Evolutionary conservation across 2,888 invertebrate genomes (phyloP).

Genomic region (Drosophila pegasa): DNA sequence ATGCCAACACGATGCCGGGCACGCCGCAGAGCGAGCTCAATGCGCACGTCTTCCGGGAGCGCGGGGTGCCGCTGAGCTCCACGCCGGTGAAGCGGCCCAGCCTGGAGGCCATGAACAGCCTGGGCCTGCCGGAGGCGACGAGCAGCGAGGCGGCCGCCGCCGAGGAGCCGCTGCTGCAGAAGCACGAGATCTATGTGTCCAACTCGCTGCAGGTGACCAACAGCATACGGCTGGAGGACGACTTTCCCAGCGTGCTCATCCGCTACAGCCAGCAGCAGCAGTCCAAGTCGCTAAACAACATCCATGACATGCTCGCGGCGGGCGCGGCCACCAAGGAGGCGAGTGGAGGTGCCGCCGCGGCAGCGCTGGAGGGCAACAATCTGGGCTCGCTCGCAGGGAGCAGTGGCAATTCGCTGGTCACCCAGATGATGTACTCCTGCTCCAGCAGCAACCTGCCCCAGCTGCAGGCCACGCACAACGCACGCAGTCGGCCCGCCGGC

Average conservation of each 20-base stretch:
- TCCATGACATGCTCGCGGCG: constrained; percentile 61
- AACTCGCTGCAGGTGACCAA: constrained; percentile 83
- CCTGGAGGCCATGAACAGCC: constrained; percentile 82
- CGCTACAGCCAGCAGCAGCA: constrained; percentile 72
- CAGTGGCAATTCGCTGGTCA: constrained; percentile 49
- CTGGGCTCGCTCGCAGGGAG: constrained; percentile 47
- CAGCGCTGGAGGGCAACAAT: constrained; percentile 6
- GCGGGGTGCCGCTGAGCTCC: constrained; percentile 25
- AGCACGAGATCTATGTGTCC: constrained; percentile 83
- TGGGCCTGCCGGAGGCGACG: constrained; percentile 76
- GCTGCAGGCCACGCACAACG: constrained; percentile 35
- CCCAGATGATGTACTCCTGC: constrained; percentile 57
- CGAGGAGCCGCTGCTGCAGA: constrained; percentile 74
- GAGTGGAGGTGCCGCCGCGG: neutral
- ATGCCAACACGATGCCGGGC: constrained; percentile 80
- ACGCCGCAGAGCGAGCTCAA: constrained; percentile 36
- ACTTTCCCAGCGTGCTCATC: constrained; percentile 72
- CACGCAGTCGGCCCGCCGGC: constrained; percentile 12
- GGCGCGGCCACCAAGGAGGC: neutral
- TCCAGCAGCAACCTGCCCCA: constrained; percentile 59
- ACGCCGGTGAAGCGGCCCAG: constrained; percentile 71
- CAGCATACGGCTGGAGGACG: constrained; percentile 76
- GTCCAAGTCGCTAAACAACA: constrained; percentile 79
- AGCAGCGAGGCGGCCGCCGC: constrained; percentile 15
- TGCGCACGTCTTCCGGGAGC: constrained; percentile 31